Evolutionary conservation across 37 sponge, comb jelly and placozoan genomes (phyloP).

Genomic region (Petrosia ficiformis): DNA sequence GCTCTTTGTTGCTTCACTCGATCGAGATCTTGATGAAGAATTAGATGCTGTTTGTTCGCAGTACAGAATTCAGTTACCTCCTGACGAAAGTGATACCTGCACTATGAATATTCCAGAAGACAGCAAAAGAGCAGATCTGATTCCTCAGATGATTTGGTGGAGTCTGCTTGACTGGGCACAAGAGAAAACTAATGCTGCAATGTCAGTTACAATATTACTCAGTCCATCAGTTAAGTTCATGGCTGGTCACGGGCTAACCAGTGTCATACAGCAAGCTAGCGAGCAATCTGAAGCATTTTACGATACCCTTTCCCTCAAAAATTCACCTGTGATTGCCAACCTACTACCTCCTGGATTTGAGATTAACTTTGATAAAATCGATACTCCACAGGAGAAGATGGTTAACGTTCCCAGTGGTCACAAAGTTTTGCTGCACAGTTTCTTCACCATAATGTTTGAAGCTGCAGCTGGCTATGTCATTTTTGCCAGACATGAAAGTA

Average conservation of each 20-base stretch:
- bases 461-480: too few relatives aligned
- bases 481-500: too few relatives aligned
- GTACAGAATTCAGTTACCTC: background rate
- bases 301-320: too few relatives aligned
- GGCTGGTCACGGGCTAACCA: too few relatives aligned
- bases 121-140: too few relatives aligned
- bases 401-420: background rate
- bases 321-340: background rate
- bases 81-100: background rate
- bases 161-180: too few relatives aligned
- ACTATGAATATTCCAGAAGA: background rate
- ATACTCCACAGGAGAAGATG: background rate
- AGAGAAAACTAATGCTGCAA: background rate
- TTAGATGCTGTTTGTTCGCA: background rate
- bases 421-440: background rate
- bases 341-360: conserved; percentile 1
- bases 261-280: too few relatives aligned
- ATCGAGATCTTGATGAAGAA: background rate
- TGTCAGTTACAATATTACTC: background rate
- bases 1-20: background rate
- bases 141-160: too few relatives aligned
- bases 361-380: background rate
- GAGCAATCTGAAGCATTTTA: too few relatives aligned
- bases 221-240: background rate
- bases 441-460: background rate